Evolutionary conservation across 2,888 invertebrate species (phyloP).

Genomic region (Deilephila porcellus): DNA sequence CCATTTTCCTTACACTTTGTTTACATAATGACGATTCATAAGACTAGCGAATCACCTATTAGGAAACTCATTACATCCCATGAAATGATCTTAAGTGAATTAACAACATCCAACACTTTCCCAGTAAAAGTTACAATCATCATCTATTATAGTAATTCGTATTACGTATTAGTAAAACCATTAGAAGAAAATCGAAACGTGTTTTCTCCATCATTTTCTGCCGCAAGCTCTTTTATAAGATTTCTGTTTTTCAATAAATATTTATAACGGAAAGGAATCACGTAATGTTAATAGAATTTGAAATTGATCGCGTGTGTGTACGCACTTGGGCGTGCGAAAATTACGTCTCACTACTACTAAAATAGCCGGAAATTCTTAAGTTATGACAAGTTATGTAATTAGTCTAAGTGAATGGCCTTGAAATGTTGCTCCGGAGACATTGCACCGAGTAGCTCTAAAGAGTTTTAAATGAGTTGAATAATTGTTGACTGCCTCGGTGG

Average conservation of each 20-base stretch:
- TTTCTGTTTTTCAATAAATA: constrained; percentile 7
- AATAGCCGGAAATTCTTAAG: constrained; percentile 10
- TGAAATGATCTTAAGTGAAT: neutral
- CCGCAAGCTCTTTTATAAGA: neutral
- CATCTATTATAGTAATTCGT: constrained; percentile 8
- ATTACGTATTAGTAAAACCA: neutral
- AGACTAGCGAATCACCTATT: too few species aligned
- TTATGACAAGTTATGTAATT: neutral
- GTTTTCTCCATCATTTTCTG: constrained; percentile 2
- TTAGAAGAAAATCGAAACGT: constrained; percentile 7
- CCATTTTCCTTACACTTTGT: too few species aligned
- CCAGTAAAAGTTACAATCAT: neutral
- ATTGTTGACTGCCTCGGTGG: too few species aligned
- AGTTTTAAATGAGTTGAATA: too few species aligned
- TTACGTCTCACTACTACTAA: constrained; percentile 27
- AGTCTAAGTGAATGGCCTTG: neutral
- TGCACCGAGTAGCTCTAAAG: too few species aligned
- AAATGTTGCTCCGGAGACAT: too few species aligned
- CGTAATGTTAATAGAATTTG: constrained; percentile 39
- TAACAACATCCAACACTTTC: constrained; percentile 7
- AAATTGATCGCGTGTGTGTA: constrained; percentile 39
- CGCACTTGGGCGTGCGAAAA: constrained; percentile 28
- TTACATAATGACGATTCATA: too few species aligned
- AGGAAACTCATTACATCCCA: neutral
- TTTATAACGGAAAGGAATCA: constrained; percentile 23